Percentiles rank a stretch among this genome's conserved stretches.
phyloP scores from a whole-genome alignment of 2,113 vertebrate genomes.

The Ondatra zibethicus region DNA sequence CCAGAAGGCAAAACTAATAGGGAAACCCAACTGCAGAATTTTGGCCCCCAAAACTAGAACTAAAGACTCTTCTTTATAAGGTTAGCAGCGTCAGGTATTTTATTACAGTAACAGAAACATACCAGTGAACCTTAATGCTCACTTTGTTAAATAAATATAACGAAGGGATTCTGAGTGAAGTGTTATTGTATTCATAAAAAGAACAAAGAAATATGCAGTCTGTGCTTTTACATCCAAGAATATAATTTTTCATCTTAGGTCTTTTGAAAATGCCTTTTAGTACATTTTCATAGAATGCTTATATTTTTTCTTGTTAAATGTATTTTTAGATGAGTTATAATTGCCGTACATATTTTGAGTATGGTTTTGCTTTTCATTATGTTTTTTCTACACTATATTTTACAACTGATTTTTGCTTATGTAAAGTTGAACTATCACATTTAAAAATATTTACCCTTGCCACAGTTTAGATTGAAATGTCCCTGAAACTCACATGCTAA shows the following conservation, averaged over 20 bases:
- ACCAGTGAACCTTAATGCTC: neutral
- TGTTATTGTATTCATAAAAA: neutral
- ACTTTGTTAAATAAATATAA: slow-evolving; percentile 30
- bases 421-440: slow-evolving; percentile 53
- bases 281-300: slow-evolving; percentile 53
- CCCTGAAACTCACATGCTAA: neutral
- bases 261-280: slow-evolving; percentile 50
- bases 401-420: slow-evolving; percentile 61
- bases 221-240: slow-evolving; percentile 37
- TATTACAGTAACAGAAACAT: neutral
- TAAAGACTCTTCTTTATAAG: neutral
- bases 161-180: slow-evolving; percentile 22
- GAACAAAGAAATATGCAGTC: slow-evolving; percentile 18
- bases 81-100: neutral
- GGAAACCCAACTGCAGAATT: neutral
- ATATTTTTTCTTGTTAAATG: slow-evolving; percentile 58
- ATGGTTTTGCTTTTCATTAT: slow-evolving; percentile 48
- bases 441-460: slow-evolving; percentile 60
- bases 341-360: slow-evolving; percentile 65
- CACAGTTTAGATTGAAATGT: neutral
- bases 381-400: slow-evolving; percentile 50
- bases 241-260: neutral
- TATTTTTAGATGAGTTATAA: slow-evolving; percentile 73
- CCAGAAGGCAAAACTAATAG: neutral
- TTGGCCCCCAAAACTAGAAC: neutral